Base-by-base conservation (phyloP, 2,797 vertebrate genomes). In the Streptopelia turtur region DNA sequence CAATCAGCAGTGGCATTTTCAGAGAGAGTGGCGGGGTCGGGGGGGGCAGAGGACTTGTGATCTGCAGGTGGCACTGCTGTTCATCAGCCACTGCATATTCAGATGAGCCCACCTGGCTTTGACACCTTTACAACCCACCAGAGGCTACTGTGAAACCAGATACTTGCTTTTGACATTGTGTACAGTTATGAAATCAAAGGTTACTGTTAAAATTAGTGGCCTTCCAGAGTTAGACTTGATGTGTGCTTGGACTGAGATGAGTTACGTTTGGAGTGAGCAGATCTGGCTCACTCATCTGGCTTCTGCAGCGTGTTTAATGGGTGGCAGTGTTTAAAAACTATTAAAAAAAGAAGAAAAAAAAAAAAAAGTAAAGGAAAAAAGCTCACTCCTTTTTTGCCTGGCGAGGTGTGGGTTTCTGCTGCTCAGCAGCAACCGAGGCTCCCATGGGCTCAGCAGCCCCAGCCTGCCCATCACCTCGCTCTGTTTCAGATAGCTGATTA, bases 331-430 rank as follows among this genome's bases (percentile, higher is more conserved):
- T 60, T 4, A 65, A 91, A 89, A 81, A 43, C 5, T 14, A 21
- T 7, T 20, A 35, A 25, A 31, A 16, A 4, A 27, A 8, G 17
- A 50, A 47, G 13, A 9, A 6, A 25, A 16, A 8, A 9, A 6
- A 25, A 16, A 8, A 13, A 16, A 33, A 16, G 3, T 3, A 39
- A 61, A 33, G 5, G 5, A 3, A 27, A 45, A 81, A 81, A 33
- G 39, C 83, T 84, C 50, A 35, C 45, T 76, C 78, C 90, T 94
- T 89, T 49, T 82, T 90, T 1, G 50, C 45, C 33, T 39, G 79
- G 88, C 0, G 1, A 91, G 79, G 76, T 53, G 82, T 72, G 93
- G 79, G 83, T 92, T 95, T 84, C 83, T 91, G 87, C 63, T 87
- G 90, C 84, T 86, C 81, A 80, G 87, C 71, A 55, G 76, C 76